A percentile compares a stretch with the other conserved stretches of the same genome.
Conservation (phyloP, 2,797 vertebrate species). For the Chaetophractus vellerosus region DNA sequence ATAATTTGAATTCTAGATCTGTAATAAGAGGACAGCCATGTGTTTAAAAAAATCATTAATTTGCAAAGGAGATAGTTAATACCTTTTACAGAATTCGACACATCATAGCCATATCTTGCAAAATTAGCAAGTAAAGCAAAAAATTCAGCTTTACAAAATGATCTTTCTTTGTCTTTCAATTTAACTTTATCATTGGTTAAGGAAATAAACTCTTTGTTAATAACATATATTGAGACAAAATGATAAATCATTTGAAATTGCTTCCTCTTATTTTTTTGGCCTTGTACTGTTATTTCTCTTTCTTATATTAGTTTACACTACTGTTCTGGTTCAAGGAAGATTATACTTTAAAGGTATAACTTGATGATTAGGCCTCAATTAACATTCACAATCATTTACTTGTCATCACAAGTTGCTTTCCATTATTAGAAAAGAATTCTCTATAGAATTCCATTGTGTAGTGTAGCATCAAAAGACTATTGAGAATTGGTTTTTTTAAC, state of each 20-base stretch:
- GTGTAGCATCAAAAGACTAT: slow-evolving; percentile 20
- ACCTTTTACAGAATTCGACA: slow-evolving; percentile 19
- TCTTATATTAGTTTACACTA: slow-evolving; percentile 35
- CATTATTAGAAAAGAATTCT: slow-evolving; percentile 36
- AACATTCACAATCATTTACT: neutral
- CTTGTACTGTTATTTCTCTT: neutral
- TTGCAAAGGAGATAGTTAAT: slow-evolving; percentile 3
- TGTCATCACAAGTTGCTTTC: slow-evolving; percentile 43
- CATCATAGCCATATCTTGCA: neutral
- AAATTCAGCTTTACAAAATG: slow-evolving; percentile 14
- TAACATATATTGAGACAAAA: neutral
- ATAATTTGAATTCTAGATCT: slow-evolving; percentile 31
- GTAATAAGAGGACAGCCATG: neutral
- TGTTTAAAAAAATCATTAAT: slow-evolving; percentile 36
- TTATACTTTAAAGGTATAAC: slow-evolving; percentile 31
- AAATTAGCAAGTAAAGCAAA: slow-evolving; percentile 30
- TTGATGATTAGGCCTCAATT: slow-evolving; percentile 36
- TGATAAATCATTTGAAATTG: neutral
- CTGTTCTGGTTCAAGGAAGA: slow-evolving; percentile 39
- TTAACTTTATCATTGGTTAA: slow-evolving; percentile 35
- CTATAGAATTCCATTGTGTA: neutral
- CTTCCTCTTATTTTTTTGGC: slow-evolving; percentile 8
- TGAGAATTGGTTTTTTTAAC: neutral
- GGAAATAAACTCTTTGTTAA: slow-evolving; percentile 59
- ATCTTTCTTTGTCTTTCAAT: neutral